Evolutionary conservation across 2,113 vertebrate species (phyloP), one percentile per base, ranked within the genome.

Genomic region (Alosa alosa): DNA sequence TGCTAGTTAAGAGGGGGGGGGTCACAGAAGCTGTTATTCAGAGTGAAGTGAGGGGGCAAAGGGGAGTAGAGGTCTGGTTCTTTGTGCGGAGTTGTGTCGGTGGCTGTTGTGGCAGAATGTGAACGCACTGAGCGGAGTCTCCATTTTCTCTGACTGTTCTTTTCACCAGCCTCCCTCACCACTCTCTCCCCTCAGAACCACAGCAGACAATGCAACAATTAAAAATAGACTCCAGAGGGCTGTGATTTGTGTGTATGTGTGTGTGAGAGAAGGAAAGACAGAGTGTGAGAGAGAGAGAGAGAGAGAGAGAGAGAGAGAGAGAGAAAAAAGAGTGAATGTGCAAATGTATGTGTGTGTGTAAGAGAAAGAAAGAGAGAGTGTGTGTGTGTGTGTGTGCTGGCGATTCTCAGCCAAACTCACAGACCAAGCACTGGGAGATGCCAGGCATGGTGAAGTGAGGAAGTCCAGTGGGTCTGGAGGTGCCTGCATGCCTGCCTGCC

Each of bases 241-340:
- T 17, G 11, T 94, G 78, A 11, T 9, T 49, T 49, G 47, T 9
- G 9, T 11, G 47, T 49, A 10, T n/a, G 20, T 64, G 20, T 25
- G 22, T 64, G 20, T 64, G 60, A 75, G 84, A 4, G 47, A 3
- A 46, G 4, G 81, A 81, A 81, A 57, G 84, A 36, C 22, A 45
- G 72, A 49, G 52, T 49, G 81, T 2, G 81, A n/a, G 81, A 3
- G 11, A 49, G 85, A 90, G 52, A 89, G 90, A 89, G 88, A 13
- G 55, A 13, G 41, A 44, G 1, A 44, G 86, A 55, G 85, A 90
- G 90, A 89, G 88, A 13, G 55, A 13, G 41, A 44, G 1, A 44
- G 86, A 55, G 85, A 46, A 89, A 90, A 89, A 88, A 13, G 55
- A 13, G 55, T 22, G 55, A 13, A 11, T 57, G 55, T 57, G 55